Evolutionary conservation across 2,113 vertebrate genomes (phyloP), one percentile per base, ranked within the genome.

Genomic region (Pyxicephalus adspersus): DNA sequence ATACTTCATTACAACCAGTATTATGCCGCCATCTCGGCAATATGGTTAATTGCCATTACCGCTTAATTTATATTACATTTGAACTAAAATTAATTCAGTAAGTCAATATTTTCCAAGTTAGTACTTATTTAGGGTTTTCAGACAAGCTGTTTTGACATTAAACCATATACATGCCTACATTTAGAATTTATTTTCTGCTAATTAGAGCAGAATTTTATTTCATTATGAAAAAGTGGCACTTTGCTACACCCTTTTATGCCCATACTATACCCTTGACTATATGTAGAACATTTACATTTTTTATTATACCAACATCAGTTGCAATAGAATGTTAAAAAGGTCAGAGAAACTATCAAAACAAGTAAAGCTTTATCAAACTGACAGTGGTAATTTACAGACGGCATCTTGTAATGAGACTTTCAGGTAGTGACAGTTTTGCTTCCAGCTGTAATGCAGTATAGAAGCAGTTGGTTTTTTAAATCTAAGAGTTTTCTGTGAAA

Each of bases 321-420:
- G 29, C 73, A 76, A 63, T 63, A 76, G 73, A 76, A 60, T 74
- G 31, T 74, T 74, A 58, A 74, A 74, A 74, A 76, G 73, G 73
- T 76, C 73, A 64, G 58, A 2, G 22, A 76, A 76, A 76, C 73
- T 63, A 51, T 63, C 57, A 76, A 76, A 76, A 76, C 57, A 76
- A 76, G 57, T 8, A 11, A 31, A 63, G 55, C 73, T 76, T 63
- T 64, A 76, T 64, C 58, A 64, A 76, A 25, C 34, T 76, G 73
- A 63, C 57, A 64, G 57, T 58, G 34, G 73, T 64, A 76, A 63
- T 76, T 63, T 76, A 63, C 58, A 20, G 57, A 51, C 31, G 11
- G 73, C 58, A n/a, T 64, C 5, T 9, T 28, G 38, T 28, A 64
- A 76, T 63, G 73, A 19, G 73, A 51, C 57, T 76, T 76, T 45